Conservation (phyloP, 1,140 invertebrate genomes). For the Brachionus rubens region DNA sequence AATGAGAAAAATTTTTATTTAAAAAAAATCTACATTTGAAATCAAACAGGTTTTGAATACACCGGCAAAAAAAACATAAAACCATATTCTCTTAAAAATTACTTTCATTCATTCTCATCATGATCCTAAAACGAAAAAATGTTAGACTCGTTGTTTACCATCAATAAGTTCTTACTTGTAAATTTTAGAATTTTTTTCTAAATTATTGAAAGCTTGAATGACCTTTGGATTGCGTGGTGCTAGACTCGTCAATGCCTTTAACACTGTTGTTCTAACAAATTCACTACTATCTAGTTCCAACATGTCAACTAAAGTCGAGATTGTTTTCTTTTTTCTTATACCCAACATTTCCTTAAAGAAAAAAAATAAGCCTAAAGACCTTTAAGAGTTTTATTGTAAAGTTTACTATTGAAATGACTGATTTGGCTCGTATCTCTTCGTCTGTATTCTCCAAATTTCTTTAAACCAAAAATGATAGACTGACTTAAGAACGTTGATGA, state of each 20-base stretch:
- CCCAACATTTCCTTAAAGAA: conserved; percentile 55
- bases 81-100: no score
- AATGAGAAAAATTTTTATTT: no score
- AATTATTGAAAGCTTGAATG: conserved; percentile 36
- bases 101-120: conserved; percentile 24
- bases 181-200: conserved; percentile 38
- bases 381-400: neutral
- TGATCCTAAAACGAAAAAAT: neutral
- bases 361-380: neutral
- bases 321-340: conserved; percentile 56
- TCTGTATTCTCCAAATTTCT: conserved; percentile 54
- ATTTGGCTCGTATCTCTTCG: conserved; percentile 55
- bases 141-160: no score
- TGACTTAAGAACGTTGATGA: neutral
- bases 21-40: no score
- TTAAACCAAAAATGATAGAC: conserved; percentile 19
- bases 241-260: conserved; percentile 17
- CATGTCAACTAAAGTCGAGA: conserved; percentile 56
- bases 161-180: conserved; percentile 10
- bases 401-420: conserved; percentile 57
- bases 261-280: conserved; percentile 56
- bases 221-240: conserved; percentile 18
- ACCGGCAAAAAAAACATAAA: no score
- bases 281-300: conserved; percentile 58
- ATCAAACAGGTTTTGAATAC: no score